A percentile compares a stretch with the other conserved stretches of the same genome.
These are phyloP conservation scores for Oryzias curvinotus DNA, from an alignment of 2,113 vertebrate genomes.

Conservation along the genomic window DNA sequence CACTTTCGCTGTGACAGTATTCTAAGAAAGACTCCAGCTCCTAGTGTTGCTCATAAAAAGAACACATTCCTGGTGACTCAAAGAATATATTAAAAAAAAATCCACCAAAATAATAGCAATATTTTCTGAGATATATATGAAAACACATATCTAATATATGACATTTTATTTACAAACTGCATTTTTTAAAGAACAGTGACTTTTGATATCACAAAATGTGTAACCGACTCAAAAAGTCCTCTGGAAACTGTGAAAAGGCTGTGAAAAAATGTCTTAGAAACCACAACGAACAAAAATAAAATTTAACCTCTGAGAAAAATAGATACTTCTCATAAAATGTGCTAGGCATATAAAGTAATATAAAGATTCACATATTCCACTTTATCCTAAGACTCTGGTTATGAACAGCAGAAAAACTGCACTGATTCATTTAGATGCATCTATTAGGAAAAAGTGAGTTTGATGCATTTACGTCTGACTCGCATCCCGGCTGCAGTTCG, in stretches of 20 bases:
- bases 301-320: constrained; percentile 96
- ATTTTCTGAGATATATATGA: background rate
- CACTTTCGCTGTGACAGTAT: background rate
- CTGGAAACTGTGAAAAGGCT: constrained; percentile 81
- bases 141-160: constrained; percentile 35
- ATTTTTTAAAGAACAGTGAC: constrained; percentile 63
- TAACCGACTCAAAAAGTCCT: constrained; percentile 82
- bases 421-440: constrained; percentile 77
- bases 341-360: constrained; percentile 71
- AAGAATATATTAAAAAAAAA: background rate
- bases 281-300: constrained; percentile 77
- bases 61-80: background rate
- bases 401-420: constrained; percentile 87
- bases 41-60: background rate
- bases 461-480: constrained; percentile 73
- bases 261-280: constrained; percentile 86
- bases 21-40: constrained; percentile 1
- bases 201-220: constrained; percentile 83
- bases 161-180: constrained; percentile 71
- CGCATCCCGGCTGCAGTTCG: constrained; percentile 50
- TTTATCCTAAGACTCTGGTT: constrained; percentile 85
- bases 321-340: constrained; percentile 86
- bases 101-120: background rate
- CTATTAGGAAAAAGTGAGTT: constrained; percentile 82
- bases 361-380: constrained; percentile 82